Evolutionary conservation across 2,888 invertebrate genomes (phyloP), one percentile per base, ranked within the genome.

Genomic region (Embidobia sp.): DNA sequence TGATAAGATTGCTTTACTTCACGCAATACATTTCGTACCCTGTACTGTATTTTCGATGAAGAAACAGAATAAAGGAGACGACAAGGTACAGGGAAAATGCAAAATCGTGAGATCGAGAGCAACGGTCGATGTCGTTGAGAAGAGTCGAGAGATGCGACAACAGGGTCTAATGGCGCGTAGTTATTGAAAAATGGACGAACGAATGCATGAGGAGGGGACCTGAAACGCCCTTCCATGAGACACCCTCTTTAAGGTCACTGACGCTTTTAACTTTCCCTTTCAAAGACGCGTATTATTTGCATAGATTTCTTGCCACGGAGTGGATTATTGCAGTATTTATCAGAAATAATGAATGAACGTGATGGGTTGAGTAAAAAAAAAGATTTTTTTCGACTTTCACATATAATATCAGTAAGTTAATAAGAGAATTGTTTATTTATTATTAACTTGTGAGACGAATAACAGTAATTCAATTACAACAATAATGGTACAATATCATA

Each of bases 171-270:
- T 75, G 75, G 75, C 75, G 67, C 55, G 64, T 74, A 59, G 63
- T 74, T 66, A 74, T 74, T 74, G 74, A 74, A 74, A 74, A 74
- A 74, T 66, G 74, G 66, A 66, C 66, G 73, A 73, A 73, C 64
- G 51, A 31, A 53, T 48, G 53, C 29, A 46, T 42, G 59, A 73
- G 66, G 51, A 73, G 73, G 73, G 66, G 64, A 64, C 73, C 64
- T 35, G 74, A 74, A 67, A 74, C 67, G 74, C 66, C 74, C 67
- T 74, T 74, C 46, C 1, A 29, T 15, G 46, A 51, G 66, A 42
- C 61, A 74, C 74, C 74, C 74, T 74, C 67, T 26, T 40, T 53
- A 67, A 74, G 67, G 74, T 74, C 67, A 67, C 31, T 61, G 67
- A 74, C 63, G 61, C 27, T 44, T 31, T 13, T 22, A 13, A 66